These are phyloP conservation scores for Masticophis lateralis DNA, from an alignment of 2,797 vertebrate genomes.

Conservation along the genomic window DNA sequence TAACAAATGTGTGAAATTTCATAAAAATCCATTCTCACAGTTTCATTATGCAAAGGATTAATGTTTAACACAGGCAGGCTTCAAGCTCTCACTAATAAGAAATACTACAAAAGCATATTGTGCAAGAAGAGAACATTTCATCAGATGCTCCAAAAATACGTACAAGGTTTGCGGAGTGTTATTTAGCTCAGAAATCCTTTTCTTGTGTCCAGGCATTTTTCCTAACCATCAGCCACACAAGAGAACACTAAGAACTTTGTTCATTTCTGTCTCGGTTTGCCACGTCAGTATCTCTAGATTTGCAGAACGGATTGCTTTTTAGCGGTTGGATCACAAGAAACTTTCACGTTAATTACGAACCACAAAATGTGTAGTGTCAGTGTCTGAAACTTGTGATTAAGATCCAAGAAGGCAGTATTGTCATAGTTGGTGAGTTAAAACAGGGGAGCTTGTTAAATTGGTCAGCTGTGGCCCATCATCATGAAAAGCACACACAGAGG, in stretches of 20 bases:
- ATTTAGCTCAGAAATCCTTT: slow-evolving; percentile 48
- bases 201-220: slow-evolving; percentile 53
- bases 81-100: slow-evolving; percentile 58
- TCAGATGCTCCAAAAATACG: slow-evolving; percentile 60
- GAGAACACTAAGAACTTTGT: slow-evolving; percentile 10
- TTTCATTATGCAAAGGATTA: slow-evolving; percentile 66
- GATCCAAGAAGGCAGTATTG: not conserved
- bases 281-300: slow-evolving; percentile 34
- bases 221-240: slow-evolving; percentile 41
- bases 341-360: not conserved
- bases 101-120: slow-evolving; percentile 62
- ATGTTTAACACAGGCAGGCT: slow-evolving; percentile 61
- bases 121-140: slow-evolving; percentile 58
- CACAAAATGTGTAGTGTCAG: not conserved
- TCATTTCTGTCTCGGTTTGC: slow-evolving; percentile 23
- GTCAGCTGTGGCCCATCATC: not conserved
- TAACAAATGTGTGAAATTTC: slow-evolving; percentile 65
- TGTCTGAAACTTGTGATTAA: slow-evolving; percentile 3
- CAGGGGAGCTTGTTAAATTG: not conserved
- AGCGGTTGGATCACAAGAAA: slow-evolving; percentile 1
- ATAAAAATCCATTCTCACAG: slow-evolving; percentile 58
- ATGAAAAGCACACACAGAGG: not conserved
- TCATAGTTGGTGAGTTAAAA: not conserved
- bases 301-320: slow-evolving; percentile 14
- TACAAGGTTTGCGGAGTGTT: slow-evolving; percentile 51